These are phyloP conservation scores for Actinopyga echinites DNA, from an alignment of 53 echinoderm and acorn worm genomes.

Conservation along the genomic window DNA sequence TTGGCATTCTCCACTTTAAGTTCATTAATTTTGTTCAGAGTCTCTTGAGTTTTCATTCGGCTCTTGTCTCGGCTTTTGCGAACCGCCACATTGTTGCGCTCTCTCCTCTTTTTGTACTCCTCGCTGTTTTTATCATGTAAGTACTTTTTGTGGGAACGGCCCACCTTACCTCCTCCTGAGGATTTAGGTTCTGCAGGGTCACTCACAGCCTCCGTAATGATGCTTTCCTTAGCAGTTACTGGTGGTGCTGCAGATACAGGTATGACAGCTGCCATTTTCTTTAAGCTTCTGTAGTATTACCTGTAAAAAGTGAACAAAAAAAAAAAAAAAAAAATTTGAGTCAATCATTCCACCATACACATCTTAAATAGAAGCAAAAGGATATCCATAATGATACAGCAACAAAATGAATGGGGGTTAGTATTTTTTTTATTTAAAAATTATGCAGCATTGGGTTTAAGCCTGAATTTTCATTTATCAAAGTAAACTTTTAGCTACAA, in stretches of 20 bases:
- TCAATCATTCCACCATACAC: no score
- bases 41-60: conserved; percentile 73
- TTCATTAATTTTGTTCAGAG: conserved; percentile 71
- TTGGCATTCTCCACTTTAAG: conserved; percentile 84
- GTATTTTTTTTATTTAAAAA: neutral
- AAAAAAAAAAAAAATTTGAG: no score
- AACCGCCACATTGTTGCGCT: conserved; percentile 96
- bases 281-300: no score
- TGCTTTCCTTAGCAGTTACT: neutral
- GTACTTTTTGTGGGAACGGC: conserved; percentile 63
- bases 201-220: neutral
- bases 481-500: no score
- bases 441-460: no score
- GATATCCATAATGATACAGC: no score
- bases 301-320: no score
- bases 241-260: neutral
- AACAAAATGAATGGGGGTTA: no score
- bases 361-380: no score
- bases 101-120: conserved; percentile 80
- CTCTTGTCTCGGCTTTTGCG: conserved; percentile 88
- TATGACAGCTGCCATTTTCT: conserved; percentile 16
- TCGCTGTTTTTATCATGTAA: conserved; percentile 73
- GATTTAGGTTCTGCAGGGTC: neutral
- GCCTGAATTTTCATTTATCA: no score
- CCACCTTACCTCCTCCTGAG: neutral